Conservation (phyloP, 2,797 vertebrate species). For the Salarias fasciatus region DNA sequence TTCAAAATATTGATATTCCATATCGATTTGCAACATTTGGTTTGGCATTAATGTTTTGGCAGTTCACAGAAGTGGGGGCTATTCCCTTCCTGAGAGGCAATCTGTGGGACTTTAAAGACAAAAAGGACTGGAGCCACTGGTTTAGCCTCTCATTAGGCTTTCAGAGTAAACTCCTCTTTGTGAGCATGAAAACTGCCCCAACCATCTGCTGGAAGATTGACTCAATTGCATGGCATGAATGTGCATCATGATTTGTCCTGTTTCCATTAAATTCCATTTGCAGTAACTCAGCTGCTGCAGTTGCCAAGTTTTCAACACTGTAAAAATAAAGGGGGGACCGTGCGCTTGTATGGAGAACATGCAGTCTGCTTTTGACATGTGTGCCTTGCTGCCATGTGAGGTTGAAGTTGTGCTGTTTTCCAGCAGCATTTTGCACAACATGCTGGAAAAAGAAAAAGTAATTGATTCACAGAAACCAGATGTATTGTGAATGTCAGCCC, state of each 20-base stretch:
- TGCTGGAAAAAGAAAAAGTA: conserved; percentile 2
- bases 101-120: too few species aligned
- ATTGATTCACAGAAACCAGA: conserved; percentile 62
- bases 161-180: too few species aligned
- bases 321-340: not conserved
- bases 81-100: too few species aligned
- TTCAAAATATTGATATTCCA: too few species aligned
- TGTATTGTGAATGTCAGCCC: conserved; percentile 44
- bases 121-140: too few species aligned
- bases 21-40: too few species aligned
- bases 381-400: too few species aligned
- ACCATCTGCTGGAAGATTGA: too few species aligned
- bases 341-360: conserved; percentile 19
- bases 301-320: conserved; percentile 13
- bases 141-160: too few species aligned
- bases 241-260: conserved; percentile 16
- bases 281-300: conserved; percentile 4
- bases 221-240: not conserved
- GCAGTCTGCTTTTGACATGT: not conserved
- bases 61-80: too few species aligned
- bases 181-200: conserved; percentile 7
- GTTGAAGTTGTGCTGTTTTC: conserved; percentile 18
- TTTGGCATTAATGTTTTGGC: too few species aligned
- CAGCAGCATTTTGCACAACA: conserved; percentile 30
- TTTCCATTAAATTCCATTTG: conserved; percentile 13